Evolutionary conservation across 2,797 vertebrate genomes (phyloP).

Genomic region (Yasuhikotakia modesta): DNA sequence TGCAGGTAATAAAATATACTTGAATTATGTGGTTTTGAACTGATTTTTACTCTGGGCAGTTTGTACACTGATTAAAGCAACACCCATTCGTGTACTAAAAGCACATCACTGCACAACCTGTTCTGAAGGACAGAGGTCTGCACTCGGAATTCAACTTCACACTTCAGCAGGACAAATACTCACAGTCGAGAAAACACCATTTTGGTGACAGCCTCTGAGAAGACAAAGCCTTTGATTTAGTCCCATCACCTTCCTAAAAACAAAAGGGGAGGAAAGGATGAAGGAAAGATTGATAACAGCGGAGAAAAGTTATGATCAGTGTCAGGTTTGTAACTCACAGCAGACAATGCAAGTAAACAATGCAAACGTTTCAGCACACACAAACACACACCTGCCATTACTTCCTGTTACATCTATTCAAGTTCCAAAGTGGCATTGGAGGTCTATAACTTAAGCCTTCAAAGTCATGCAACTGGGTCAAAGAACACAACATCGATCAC

Average conservation of each 20-base stretch:
- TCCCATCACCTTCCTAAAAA: slow-evolving; percentile 79
- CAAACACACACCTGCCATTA: background rate
- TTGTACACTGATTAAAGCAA: slow-evolving; percentile 11
- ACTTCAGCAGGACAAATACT: slow-evolving; percentile 66
- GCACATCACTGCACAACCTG: background rate
- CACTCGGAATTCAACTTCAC: background rate
- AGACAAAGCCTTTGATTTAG: slow-evolving; percentile 74
- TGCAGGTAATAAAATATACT: background rate
- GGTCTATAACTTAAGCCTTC: background rate
- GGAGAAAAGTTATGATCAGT: slow-evolving; percentile 17
- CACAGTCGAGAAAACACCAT: slow-evolving; percentile 90
- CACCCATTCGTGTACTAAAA: no score
- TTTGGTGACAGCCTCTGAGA: slow-evolving; percentile 86
- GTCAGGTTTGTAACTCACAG: background rate
- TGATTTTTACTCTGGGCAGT: slow-evolving; percentile 16
- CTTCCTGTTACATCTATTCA: slow-evolving; percentile 4
- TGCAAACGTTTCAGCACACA: background rate
- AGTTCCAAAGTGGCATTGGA: slow-evolving; percentile 8
- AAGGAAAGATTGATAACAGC: slow-evolving; percentile 4
- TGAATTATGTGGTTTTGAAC: background rate
- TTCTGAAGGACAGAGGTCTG: background rate
- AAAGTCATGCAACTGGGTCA: slow-evolving; percentile 32
- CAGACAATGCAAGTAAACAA: slow-evolving; percentile 3
- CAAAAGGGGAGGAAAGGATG: slow-evolving; percentile 7
- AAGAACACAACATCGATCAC: background rate